Conservation (phyloP, 2,113 vertebrate genomes). For the Rousettus leschenaultii region DNA sequence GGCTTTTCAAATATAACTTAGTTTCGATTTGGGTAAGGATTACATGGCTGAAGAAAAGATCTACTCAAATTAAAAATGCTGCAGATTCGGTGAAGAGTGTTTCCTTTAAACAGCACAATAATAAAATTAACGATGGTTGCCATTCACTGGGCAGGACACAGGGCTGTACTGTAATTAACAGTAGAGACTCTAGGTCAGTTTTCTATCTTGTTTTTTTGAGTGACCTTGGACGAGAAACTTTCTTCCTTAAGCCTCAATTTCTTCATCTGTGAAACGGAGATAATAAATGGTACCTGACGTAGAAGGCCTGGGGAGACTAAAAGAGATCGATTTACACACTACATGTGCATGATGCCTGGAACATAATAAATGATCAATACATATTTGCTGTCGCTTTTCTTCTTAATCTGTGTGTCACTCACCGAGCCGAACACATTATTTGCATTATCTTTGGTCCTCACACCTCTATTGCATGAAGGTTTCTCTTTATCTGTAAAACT, state of each 20-base stretch:
- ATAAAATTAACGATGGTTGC: not conserved
- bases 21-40: slow-evolving; percentile 14
- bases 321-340: not conserved
- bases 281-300: not conserved
- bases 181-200: not conserved
- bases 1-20: not conserved
- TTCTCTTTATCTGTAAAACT: not conserved
- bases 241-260: not conserved
- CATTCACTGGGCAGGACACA: not conserved
- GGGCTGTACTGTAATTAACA: not conserved
- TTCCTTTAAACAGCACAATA: not conserved
- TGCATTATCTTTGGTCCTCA: not conserved
- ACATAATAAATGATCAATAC: not conserved
- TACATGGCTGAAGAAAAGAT: not conserved
- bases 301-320: not conserved
- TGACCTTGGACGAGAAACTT: not conserved
- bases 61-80: not conserved
- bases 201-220: not conserved
- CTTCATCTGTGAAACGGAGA: not conserved
- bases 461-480: not conserved
- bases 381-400: not conserved
- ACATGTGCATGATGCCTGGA: not conserved
- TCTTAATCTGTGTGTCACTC: not conserved
- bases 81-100: not conserved
- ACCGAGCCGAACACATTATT: not conserved